A percentile compares a stretch with the other conserved stretches of the same genome.
Evolutionary conservation across 1,140 invertebrate genomes (phyloP).

Genomic region (Lepidurus apus): DNA sequence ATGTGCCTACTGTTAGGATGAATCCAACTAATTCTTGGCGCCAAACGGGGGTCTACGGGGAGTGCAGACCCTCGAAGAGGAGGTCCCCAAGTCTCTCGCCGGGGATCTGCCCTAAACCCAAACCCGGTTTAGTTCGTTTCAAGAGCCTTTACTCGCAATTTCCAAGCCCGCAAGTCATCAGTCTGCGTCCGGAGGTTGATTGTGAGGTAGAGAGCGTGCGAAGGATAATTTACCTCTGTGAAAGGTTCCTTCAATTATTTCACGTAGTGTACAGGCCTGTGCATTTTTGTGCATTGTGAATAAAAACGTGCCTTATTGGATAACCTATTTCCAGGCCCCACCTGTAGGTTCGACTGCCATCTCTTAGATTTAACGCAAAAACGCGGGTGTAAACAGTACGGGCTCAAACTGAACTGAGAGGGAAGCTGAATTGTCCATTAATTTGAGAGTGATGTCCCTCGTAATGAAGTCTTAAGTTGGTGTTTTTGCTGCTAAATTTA

Average conservation of each 20-base stretch:
- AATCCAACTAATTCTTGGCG: not conserved
- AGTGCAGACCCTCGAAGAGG: not conserved
- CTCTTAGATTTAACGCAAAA: too few relatives aligned
- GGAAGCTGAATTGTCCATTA: not conserved
- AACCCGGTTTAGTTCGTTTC: not conserved
- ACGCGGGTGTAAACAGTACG: too few relatives aligned
- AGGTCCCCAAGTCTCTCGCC: not conserved
- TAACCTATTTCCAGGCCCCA: too few relatives aligned
- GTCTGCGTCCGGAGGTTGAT: not conserved
- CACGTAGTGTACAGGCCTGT: not conserved
- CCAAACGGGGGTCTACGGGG: not conserved
- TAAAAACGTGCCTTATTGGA: too few relatives aligned
- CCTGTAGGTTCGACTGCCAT: too few relatives aligned
- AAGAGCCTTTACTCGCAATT: constrained; percentile 18
- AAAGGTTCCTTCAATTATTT: not conserved
- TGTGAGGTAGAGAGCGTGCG: not conserved
- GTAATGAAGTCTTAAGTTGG: not conserved
- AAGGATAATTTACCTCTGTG: not conserved
- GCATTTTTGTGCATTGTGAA: too few relatives aligned
- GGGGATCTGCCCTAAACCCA: constrained; percentile 2
- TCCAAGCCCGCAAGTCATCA: not conserved
- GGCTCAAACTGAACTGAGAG: too few relatives aligned
- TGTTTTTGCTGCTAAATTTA: not conserved
- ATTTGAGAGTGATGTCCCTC: not conserved
- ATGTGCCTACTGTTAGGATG: constrained; percentile 2